A percentile compares a stretch with the other conserved stretches of the same genome.
Conservation (phyloP, 2,888 invertebrate species). For the Esperia sulphurella region DNA sequence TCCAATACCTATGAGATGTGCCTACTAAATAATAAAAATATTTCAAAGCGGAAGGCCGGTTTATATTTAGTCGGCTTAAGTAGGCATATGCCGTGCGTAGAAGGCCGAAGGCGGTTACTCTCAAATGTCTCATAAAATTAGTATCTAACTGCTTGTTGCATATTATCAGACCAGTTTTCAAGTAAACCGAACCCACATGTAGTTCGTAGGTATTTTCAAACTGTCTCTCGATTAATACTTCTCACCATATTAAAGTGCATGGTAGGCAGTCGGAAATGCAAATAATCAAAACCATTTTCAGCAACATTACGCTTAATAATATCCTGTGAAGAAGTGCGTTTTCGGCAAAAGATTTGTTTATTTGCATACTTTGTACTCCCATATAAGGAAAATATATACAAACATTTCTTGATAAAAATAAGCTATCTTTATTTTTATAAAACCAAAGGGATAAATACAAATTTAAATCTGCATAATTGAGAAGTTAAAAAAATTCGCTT, state of each 20-base stretch:
- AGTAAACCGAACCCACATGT: constrained; percentile 48
- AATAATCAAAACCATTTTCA: constrained; percentile 24
- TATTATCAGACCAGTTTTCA: constrained; percentile 64
- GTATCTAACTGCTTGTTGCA: constrained; percentile 59
- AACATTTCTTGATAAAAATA: constrained; percentile 2
- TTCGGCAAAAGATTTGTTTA: constrained; percentile 1
- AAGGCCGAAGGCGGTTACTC: constrained; percentile 57
- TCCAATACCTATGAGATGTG: neutral
- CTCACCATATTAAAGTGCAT: constrained; percentile 44
- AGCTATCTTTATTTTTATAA: constrained; percentile 1
- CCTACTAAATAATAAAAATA: constrained; percentile 8
- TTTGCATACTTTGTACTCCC: neutral
- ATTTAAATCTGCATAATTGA: constrained; percentile 11
- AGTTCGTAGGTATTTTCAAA: constrained; percentile 46
- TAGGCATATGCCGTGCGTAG: constrained; percentile 28
- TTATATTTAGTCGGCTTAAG: constrained; percentile 32
- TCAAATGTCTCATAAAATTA: constrained; percentile 69
- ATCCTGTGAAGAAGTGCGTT: constrained; percentile 4
- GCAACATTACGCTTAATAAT: neutral
- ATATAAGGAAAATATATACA: neutral
- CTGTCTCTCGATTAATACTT: constrained; percentile 31
- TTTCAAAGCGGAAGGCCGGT: constrained; percentile 36
- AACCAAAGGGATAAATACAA: neutral
- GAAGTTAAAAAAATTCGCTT: constrained; percentile 6
- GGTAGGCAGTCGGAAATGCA: constrained; percentile 38